Base-by-base conservation (phyloP, 92 coral and sea anemone genomes). In the Muricea muricata region DNA sequence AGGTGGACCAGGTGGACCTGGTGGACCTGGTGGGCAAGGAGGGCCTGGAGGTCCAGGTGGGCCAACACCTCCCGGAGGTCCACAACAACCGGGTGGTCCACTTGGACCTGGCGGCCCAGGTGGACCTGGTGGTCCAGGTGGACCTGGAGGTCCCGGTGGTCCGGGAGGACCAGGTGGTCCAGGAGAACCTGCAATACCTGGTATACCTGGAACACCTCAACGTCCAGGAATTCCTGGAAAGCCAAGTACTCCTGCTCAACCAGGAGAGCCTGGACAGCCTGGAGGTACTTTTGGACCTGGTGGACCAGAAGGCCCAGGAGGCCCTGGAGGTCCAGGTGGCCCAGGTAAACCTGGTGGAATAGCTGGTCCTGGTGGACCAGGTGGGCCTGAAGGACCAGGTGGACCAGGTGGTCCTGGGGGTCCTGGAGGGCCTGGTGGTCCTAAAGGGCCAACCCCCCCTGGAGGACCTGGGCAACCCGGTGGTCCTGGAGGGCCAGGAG, bases 401-500 rank as follows among this genome's bases (percentile, higher is more conserved):
- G 78, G 81, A 15, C 97, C 97, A 1, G 73, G 58, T 14, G 89
- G 87, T 15, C 90, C 86, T 18, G 90, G 90, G 1, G 90, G 90
- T 1, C 91, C 91, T 7, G 91, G 91, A 10, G 80, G 79, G 1
- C 91, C 88, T 3, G 92, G 91, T 3, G 94, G 93, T 0, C 87
- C 90, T 12, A 88, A 86, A 10, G 93, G 93, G 0, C 97, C 90
- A 55, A 83, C 88, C 0, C 90, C 85, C 18, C 88, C 94, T 14
- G 94, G 93, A 2, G 94, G 97, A 0, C 94, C 97, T 1, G 89
- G 94, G 12, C 88, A 92, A 17, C 91, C 92, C 0, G 89, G 91
- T 29, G 94, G 94, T 15, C 94, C 94, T 39, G 97, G 97, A 31
- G 97, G 97, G 0, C 94, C 97, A 5, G 93, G 97, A 28, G 97